A percentile compares a stretch with the other conserved stretches of the same genome.
phyloP scores from a whole-genome alignment of 2,888 invertebrate genomes.

The Macrosoma leucophasiata region DNA sequence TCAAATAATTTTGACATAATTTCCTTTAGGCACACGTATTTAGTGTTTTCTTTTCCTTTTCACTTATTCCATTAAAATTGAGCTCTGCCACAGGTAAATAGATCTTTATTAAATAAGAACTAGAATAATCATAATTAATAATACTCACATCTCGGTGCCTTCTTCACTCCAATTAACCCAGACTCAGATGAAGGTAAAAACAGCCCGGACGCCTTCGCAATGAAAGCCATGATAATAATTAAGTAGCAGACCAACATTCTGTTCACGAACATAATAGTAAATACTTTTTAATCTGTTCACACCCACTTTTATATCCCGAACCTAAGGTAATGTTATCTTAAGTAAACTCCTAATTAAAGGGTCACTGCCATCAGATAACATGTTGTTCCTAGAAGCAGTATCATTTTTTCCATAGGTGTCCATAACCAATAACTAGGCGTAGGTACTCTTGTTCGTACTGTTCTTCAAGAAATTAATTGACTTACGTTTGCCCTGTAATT shows the following conservation, averaged over 20 bases:
- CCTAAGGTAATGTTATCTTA: constrained; percentile 21
- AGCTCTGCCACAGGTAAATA: no score
- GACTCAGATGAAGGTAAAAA: constrained; percentile 40
- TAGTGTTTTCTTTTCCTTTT: no score
- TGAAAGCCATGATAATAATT: constrained; percentile 23
- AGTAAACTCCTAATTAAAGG: constrained; percentile 37
- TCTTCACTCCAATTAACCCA: constrained; percentile 47
- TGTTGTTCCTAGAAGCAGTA: no score
- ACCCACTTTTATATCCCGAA: constrained; percentile 16
- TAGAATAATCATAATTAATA: background rate
- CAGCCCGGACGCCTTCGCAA: constrained; percentile 25
- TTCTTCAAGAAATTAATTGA: no score
- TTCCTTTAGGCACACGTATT: no score
- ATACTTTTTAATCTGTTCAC: constrained; percentile 11
- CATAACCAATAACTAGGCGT: no score
- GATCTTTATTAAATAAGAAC: no score
- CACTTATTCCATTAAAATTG: no score
- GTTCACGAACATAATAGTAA: constrained; percentile 36
- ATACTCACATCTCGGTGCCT: constrained; percentile 60
- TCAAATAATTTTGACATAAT: no score
- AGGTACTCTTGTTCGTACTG: no score
- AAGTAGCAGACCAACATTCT: constrained; percentile 22
- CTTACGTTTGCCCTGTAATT: no score
- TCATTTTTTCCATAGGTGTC: no score
- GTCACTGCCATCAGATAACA: constrained; percentile 54